These are phyloP conservation scores for Serilophus lunatus DNA, from an alignment of 2,113 vertebrate species.

Conservation along the genomic window DNA sequence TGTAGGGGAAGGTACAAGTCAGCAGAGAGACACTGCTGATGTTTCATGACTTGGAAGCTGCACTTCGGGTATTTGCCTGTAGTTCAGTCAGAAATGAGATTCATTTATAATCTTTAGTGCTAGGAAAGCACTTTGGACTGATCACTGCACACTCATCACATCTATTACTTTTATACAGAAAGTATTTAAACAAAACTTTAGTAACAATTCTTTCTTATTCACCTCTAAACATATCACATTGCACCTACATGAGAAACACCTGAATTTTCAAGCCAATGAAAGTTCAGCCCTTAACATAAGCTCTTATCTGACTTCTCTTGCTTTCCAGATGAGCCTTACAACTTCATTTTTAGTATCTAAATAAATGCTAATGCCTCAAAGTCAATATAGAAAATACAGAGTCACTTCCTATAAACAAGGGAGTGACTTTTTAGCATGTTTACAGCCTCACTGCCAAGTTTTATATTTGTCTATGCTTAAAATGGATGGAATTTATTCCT, in stretches of 20 bases:
- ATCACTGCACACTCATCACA: background rate
- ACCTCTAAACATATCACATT: background rate
- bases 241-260: background rate
- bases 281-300: background rate
- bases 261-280: background rate
- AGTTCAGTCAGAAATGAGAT: background rate
- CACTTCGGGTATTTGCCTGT: background rate
- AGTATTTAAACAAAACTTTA: background rate
- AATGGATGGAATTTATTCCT: constrained; percentile 46
- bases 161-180: background rate
- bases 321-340: background rate
- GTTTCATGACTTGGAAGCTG: background rate
- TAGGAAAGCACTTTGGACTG: background rate
- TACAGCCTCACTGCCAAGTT: background rate
- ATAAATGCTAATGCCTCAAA: background rate
- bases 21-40: background rate
- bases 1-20: background rate
- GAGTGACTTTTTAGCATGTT: background rate
- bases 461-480: background rate
- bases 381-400: background rate
- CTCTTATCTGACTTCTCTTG: background rate
- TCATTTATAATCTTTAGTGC: background rate
- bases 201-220: background rate
- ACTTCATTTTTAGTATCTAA: background rate
- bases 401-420: background rate